These are phyloP conservation scores for Buphagus erythrorhynchus DNA, from an alignment of 2,797 vertebrate species.

Conservation along the genomic window DNA sequence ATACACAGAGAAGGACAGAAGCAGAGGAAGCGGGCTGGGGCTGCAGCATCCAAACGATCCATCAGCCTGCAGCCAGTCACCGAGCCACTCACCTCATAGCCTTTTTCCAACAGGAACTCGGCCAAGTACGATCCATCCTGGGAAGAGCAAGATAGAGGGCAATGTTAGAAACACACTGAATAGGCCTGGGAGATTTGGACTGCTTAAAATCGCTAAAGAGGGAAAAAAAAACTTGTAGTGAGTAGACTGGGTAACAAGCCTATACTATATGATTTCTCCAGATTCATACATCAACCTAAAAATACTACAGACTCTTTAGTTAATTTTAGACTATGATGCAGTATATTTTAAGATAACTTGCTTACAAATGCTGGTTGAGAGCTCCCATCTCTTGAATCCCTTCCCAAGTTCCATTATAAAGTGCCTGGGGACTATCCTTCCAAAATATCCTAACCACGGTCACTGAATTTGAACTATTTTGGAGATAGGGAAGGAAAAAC, in stretches of 20 bases:
- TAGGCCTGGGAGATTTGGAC: background rate
- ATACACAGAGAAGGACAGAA: conserved; percentile 69
- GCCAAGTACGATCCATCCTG: conserved; percentile 99
- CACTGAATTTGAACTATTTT: conserved; percentile 5
- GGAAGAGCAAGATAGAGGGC: conserved; percentile 72
- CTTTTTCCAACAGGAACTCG: conserved; percentile 95
- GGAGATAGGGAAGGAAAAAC: background rate
- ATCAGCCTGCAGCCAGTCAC: conserved; percentile 37
- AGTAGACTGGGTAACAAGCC: background rate
- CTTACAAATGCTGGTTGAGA: conserved; percentile 1
- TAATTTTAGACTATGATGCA: background rate
- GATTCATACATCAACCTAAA: background rate
- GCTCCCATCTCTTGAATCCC: background rate
- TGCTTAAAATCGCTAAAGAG: background rate
- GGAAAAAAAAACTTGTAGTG: background rate
- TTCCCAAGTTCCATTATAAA: conserved; percentile 11
- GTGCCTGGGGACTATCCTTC: background rate
- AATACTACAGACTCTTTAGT: background rate
- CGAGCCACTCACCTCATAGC: conserved; percentile 92
- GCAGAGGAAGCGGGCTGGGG: conserved; percentile 71
- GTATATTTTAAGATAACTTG: background rate
- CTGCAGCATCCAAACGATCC: conserved; percentile 59
- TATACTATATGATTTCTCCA: background rate
- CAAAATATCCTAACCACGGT: background rate
- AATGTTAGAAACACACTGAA: conserved; percentile 48